Base-by-base conservation (phyloP, 2,113 vertebrate species). In the Crotalus horridus region DNA sequence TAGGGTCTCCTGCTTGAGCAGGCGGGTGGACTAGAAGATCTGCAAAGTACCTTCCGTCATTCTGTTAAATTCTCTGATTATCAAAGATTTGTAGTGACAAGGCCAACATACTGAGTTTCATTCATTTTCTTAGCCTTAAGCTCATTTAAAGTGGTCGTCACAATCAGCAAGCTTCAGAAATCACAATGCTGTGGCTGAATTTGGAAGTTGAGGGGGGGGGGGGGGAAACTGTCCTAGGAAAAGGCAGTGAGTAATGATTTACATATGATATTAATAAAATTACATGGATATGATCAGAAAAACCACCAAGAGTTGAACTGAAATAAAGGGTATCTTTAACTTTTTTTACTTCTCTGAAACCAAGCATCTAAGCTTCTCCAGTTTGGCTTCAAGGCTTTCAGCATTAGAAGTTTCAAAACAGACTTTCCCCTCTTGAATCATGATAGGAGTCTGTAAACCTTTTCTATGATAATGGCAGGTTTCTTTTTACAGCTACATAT, bases 401-500 rank as follows among this genome's bases (percentile, higher is more conserved):
- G 23, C 17, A 81, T 21, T 81, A 21, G 74, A 43, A 81, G 20
- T 51, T 89, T 85, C 26, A 33, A 56, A 85, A 11, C 33, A 54
- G 55, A 33, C 87, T 46, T 23, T 56, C 15, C 33, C 51, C 43
- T 64, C 89, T 87, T 64, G 46, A 93, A 15, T 58, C 55, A 6
- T 51, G 33, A 55, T 86, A 64, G 54, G 46, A 43, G 8, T 8
- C 12, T 54, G 39, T n/a, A 64, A 81, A 93, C 85, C 46, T 87
- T 87, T 87, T 81, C 53, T 56, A 64, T 61, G n/a, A 39, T 86
- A 61, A 15, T 48, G 59, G 88, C 54, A 86, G 59, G 46, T 86
- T 56, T 87, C 24, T n/a, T 93, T 93, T 86, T 93, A 89, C 15
- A 90, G 81, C n/a, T 26, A 61, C 61, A 89, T 87, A 61, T 64